Evolutionary conservation across 2,888 invertebrate species (phyloP).

Genomic region (Selenia dentaria): DNA sequence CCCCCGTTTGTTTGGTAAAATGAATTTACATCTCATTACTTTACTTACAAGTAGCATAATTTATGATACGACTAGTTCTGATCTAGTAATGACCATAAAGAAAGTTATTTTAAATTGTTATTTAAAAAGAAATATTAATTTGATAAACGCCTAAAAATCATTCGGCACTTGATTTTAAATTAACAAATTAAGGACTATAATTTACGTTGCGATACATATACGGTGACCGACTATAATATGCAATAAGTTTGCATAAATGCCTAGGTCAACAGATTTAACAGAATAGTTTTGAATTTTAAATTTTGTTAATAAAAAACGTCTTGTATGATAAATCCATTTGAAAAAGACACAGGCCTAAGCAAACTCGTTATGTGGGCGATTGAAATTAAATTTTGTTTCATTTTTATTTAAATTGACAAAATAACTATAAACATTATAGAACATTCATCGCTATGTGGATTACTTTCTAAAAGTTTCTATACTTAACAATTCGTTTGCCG

Average conservation of each 20-base stretch:
- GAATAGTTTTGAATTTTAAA: slow-evolving; percentile 5
- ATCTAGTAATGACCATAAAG: too few species aligned
- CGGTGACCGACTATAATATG: neutral
- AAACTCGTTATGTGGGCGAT: slow-evolving; percentile 3
- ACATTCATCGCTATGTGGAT: neutral
- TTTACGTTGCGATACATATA: neutral
- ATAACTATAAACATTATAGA: neutral
- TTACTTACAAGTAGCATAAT: slow-evolving; percentile 9
- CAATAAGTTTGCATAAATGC: neutral
- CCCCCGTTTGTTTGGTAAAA: slow-evolving; percentile 25
- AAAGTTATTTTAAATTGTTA: too few species aligned
- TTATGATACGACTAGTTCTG: neutral
- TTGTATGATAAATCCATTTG: slow-evolving; percentile 2
- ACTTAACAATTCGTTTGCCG: too few species aligned
- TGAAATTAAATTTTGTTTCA: slow-evolving; percentile 4
- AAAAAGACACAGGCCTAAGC: slow-evolving; percentile 7
- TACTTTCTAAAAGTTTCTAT: neutral
- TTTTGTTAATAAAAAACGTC: slow-evolving; percentile 9
- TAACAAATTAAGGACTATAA: neutral
- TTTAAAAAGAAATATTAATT: too few species aligned
- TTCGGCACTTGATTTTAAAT: neutral
- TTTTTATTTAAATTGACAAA: slow-evolving; percentile 12
- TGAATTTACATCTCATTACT: slow-evolving; percentile 34
- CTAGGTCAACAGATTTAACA: slow-evolving; percentile 1
- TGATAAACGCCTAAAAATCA: too few species aligned